These are phyloP conservation scores for Spea multiplicata DNA, from an alignment of 2,113 vertebrate species.

Conservation along the genomic window DNA sequence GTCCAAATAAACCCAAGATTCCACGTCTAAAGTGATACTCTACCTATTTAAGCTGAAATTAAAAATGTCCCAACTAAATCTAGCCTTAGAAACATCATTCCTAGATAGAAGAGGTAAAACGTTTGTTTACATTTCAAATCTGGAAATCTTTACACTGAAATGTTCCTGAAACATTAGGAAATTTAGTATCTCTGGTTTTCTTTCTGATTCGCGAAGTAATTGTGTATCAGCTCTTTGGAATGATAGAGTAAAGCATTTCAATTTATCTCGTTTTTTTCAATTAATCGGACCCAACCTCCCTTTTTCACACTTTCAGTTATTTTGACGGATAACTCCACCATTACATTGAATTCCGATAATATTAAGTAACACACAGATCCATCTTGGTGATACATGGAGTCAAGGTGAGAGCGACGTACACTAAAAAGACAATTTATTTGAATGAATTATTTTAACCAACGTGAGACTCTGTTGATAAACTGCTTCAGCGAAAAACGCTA, in stretches of 20 bases:
- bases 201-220: no score
- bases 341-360: conserved; percentile 40
- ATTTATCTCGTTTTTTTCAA: conserved; percentile 17
- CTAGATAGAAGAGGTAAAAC: no score
- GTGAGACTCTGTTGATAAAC: neutral
- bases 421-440: neutral
- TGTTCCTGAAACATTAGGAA: no score
- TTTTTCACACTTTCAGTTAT: neutral
- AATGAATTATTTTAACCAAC: neutral
- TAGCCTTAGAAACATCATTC: no score
- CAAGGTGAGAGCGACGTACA: neutral
- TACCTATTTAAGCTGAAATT: no score
- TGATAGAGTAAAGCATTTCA: neutral
- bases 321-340: conserved; percentile 6
- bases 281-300: conserved; percentile 9
- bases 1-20: no score
- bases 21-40: no score
- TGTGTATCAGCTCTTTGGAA: neutral
- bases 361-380: conserved; percentile 23
- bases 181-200: no score
- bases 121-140: no score
- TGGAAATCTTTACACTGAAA: no score
- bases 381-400: conserved; percentile 7
- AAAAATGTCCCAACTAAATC: no score
- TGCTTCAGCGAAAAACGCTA: neutral